Evolutionary conservation across 2,113 vertebrate species (phyloP).

Genomic region (Hydropotes inermis): DNA sequence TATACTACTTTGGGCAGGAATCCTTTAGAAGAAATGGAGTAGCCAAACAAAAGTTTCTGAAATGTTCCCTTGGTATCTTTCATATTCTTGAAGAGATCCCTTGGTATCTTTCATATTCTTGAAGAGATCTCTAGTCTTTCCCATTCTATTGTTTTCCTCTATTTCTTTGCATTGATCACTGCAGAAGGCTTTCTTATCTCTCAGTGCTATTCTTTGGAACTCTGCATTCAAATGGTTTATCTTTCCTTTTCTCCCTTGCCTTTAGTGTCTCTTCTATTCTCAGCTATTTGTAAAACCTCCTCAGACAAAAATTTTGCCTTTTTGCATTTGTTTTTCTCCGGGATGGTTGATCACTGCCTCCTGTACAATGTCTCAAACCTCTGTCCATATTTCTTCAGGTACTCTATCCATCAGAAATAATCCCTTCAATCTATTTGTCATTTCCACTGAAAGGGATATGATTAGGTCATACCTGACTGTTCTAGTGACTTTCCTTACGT

Average conservation of each 20-base stretch:
- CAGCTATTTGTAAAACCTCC: background rate
- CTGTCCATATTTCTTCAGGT: background rate
- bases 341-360: background rate
- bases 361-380: background rate
- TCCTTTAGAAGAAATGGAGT: background rate
- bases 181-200: background rate
- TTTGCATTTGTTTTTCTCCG: background rate
- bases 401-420: background rate
- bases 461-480: background rate
- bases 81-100: background rate
- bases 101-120: background rate
- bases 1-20: background rate
- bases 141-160: background rate
- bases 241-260: background rate
- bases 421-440: background rate
- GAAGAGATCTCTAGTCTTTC: background rate
- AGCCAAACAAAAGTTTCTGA: background rate
- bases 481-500: background rate
- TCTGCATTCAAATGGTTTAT: background rate
- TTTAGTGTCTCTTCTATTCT: background rate
- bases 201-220: background rate
- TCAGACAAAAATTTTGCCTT: background rate
- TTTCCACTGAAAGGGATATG: background rate
- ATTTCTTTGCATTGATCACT: background rate
- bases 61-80: background rate